Evolutionary conservation across 2,888 invertebrate genomes (phyloP).

Genomic region (Platynereis dumerilii): DNA sequence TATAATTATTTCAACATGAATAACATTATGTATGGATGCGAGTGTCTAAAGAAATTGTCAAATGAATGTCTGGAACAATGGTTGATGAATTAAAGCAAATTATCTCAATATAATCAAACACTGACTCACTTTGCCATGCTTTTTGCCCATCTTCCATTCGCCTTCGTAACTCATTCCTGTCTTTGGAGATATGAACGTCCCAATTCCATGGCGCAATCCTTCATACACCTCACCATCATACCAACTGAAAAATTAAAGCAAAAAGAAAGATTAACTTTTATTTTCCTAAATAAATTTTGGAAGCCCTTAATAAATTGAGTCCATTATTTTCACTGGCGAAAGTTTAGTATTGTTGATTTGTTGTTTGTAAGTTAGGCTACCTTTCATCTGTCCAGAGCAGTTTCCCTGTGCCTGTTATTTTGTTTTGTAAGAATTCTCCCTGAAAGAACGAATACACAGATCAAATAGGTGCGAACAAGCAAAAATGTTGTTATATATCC

Average conservation of each 20-base stretch:
- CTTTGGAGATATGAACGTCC: conserved; percentile 50
- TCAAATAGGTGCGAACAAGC: background rate
- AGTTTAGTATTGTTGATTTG: no score
- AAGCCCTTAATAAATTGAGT: no score
- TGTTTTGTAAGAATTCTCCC: conserved; percentile 61
- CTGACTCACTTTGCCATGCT: conserved; percentile 63
- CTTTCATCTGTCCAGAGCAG: conserved; percentile 60
- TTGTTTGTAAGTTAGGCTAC: no score
- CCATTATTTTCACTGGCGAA: no score
- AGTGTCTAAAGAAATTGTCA: background rate
- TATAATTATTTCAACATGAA: background rate
- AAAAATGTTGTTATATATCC: no score
- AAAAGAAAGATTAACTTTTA: background rate
- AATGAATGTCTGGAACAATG: no score
- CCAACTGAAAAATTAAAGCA: conserved; percentile 41
- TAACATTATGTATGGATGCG: background rate
- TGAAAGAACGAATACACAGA: conserved; percentile 36
- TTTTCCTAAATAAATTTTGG: no score
- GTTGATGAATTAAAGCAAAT: no score
- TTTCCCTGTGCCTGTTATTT: conserved; percentile 60
- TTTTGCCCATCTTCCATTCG: conserved; percentile 58
- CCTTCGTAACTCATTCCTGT: conserved; percentile 56
- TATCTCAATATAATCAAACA: no score
- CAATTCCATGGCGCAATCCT: conserved; percentile 61
- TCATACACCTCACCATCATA: conserved; percentile 62